A percentile compares a stretch with the other conserved stretches of the same genome.
Conservation (phyloP, 2,888 invertebrate species). For the Caenorhabditis doughertyi region DNA sequence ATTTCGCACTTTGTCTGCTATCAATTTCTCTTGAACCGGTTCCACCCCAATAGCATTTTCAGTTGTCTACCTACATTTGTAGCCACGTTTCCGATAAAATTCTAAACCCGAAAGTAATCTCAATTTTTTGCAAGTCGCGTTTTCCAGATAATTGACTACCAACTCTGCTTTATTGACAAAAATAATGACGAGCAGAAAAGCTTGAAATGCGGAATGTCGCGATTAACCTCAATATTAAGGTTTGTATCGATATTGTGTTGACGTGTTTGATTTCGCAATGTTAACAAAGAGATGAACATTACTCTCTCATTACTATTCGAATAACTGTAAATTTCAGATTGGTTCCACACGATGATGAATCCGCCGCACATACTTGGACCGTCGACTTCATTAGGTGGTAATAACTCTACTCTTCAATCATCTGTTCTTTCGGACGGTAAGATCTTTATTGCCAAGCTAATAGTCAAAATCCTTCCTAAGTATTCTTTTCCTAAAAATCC, state of each 20-base stretch:
- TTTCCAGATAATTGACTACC: constrained; percentile 45
- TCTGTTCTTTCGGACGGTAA: constrained; percentile 65
- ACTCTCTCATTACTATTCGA: neutral
- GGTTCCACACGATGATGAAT: constrained; percentile 67
- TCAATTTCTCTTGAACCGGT: constrained; percentile 29
- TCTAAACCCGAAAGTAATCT: neutral
- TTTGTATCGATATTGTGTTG: constrained; percentile 26
- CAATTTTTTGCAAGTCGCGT: constrained; percentile 3
- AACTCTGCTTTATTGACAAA: constrained; percentile 21
- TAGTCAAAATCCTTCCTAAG: too few relatives aligned
- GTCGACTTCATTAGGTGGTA: constrained; percentile 65
- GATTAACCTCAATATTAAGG: constrained; percentile 46
- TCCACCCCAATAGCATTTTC: too few relatives aligned
- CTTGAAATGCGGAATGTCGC: constrained; percentile 71
- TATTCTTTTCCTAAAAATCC: too few relatives aligned
- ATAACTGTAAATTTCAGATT: constrained; percentile 44
- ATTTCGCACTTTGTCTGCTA: neutral
- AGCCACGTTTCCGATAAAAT: neutral
- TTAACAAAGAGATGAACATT: neutral
- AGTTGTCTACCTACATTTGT: too few relatives aligned
- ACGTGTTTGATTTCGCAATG: constrained; percentile 33
- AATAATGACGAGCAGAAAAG: constrained; percentile 46
- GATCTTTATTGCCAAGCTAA: constrained; percentile 2
- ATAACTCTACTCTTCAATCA: constrained; percentile 59
- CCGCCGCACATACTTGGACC: constrained; percentile 66